Percentiles rank a stretch among this genome's conserved stretches.
phyloP scores from a whole-genome alignment of 2,888 invertebrate species.

The Microplitis deprimator region DNA sequence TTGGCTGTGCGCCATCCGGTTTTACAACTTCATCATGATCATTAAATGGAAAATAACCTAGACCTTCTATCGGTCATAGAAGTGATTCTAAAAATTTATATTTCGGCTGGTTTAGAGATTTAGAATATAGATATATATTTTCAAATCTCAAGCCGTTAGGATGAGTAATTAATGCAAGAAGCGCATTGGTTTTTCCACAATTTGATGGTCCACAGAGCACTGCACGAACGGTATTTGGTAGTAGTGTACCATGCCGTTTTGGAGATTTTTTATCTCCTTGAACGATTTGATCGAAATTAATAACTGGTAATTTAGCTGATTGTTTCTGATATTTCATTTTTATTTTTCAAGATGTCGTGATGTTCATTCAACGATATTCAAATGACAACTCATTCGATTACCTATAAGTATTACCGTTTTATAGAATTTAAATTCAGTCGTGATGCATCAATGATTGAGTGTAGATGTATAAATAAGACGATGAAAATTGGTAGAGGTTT shows the following conservation, averaged over 20 bases:
- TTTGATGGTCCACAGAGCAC: slow-evolving; percentile 46
- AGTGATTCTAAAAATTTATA: slow-evolving; percentile 46
- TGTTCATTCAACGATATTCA: too few relatives aligned
- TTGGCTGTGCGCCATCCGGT: neutral
- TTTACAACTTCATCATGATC: neutral
- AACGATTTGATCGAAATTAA: too few relatives aligned
- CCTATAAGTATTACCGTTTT: slow-evolving; percentile 3
- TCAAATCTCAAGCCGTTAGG: slow-evolving; percentile 47
- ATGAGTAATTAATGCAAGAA: slow-evolving; percentile 45
- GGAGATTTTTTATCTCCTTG: neutral
- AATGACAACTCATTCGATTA: too few relatives aligned
- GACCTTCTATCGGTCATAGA: slow-evolving; percentile 47
- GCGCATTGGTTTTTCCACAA: slow-evolving; percentile 49
- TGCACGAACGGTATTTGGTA: slow-evolving; percentile 56
- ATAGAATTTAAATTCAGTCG: slow-evolving; percentile 20
- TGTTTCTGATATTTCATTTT: slow-evolving; percentile 34
- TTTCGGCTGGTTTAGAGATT: slow-evolving; percentile 61
- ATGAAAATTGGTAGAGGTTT: too few relatives aligned
- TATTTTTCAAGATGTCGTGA: slow-evolving; percentile 15
- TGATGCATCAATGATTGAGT: slow-evolving; percentile 46
- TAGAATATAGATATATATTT: slow-evolving; percentile 49
- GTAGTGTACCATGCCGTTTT: neutral
- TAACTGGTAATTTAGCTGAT: slow-evolving; percentile 9
- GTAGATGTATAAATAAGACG: too few relatives aligned
- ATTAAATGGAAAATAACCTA: slow-evolving; percentile 53